Conservation (phyloP, 2,888 invertebrate species). For the Selenia dentaria region DNA sequence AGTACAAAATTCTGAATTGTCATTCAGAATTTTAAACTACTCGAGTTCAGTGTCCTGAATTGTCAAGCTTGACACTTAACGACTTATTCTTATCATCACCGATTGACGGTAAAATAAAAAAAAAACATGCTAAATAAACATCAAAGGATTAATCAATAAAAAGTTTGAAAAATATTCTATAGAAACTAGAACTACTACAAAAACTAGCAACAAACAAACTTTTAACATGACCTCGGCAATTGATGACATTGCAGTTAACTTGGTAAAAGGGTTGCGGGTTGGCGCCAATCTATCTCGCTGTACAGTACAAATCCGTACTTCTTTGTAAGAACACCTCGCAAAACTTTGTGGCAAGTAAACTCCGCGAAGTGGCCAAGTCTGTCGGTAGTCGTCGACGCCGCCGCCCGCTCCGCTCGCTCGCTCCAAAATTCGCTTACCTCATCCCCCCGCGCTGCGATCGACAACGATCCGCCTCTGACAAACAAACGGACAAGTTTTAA, state of each 20-base stretch:
- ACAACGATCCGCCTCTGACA: slow-evolving; percentile 73
- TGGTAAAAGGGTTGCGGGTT: slow-evolving; percentile 58
- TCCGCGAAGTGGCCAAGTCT: slow-evolving; percentile 57
- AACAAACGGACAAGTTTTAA: slow-evolving; percentile 85
- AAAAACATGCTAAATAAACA: too few relatives aligned
- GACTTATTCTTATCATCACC: too few relatives aligned
- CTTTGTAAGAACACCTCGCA: slow-evolving; percentile 80
- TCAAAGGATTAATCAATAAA: too few relatives aligned
- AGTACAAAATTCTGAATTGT: too few relatives aligned
- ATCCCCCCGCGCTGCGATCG: slow-evolving; percentile 53
- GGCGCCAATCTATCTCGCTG: slow-evolving; percentile 73
- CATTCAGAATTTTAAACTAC: too few relatives aligned
- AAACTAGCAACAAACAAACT: slow-evolving; percentile 66
- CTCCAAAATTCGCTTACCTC: slow-evolving; percentile 46
- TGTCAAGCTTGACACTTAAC: too few relatives aligned
- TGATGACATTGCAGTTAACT: slow-evolving; percentile 77
- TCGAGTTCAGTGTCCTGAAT: too few relatives aligned
- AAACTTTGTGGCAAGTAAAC: slow-evolving; percentile 82
- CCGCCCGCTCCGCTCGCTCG: slow-evolving; percentile 52
- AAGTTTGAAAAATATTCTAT: too few relatives aligned
- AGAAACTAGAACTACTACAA: slow-evolving; percentile 46
- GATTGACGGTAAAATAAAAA: too few relatives aligned
- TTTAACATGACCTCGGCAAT: slow-evolving; percentile 70
- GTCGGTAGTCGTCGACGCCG: slow-evolving; percentile 50
- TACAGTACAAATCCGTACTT: slow-evolving; percentile 79